phyloP scores from a whole-genome alignment of 2,888 invertebrate genomes.

The Eudasyphora cyanicolor region DNA sequence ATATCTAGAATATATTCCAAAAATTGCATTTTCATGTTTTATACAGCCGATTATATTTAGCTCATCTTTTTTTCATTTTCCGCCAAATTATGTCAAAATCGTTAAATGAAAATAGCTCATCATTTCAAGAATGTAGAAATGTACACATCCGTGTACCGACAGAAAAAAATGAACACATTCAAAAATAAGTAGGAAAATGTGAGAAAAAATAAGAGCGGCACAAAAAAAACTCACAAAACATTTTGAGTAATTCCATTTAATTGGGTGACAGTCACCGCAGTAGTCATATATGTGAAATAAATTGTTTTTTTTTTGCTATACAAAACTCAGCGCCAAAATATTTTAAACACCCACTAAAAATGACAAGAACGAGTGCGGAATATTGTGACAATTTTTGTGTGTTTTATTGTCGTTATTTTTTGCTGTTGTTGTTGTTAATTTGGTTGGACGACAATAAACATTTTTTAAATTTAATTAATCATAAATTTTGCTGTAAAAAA shows the following conservation, averaged over 20 bases:
- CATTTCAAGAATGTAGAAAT: neutral
- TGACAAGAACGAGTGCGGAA: neutral
- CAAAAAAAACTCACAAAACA: neutral
- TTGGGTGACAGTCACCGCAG: neutral
- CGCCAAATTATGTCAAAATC: neutral
- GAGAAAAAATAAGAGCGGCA: neutral
- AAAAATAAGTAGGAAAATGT: neutral
- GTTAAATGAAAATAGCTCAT: neutral
- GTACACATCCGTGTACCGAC: neutral
- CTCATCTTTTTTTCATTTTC: neutral
- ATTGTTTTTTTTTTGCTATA: constrained; percentile 6
- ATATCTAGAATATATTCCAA: too few species aligned
- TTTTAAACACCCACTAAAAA: constrained; percentile 3
- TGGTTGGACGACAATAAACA: neutral
- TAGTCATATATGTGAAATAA: constrained; percentile 11
- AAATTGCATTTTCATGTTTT: too few species aligned
- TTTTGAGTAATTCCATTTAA: neutral
- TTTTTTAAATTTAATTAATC: constrained; percentile 10
- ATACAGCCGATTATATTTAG: neutral
- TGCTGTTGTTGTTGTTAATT: neutral
- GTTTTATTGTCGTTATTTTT: too few species aligned
- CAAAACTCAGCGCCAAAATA: neutral
- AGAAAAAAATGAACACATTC: neutral
- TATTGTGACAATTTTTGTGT: neutral
- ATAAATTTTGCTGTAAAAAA: neutral